phyloP scores from a whole-genome alignment of 2,113 vertebrate genomes.

The Globicephala melas region DNA sequence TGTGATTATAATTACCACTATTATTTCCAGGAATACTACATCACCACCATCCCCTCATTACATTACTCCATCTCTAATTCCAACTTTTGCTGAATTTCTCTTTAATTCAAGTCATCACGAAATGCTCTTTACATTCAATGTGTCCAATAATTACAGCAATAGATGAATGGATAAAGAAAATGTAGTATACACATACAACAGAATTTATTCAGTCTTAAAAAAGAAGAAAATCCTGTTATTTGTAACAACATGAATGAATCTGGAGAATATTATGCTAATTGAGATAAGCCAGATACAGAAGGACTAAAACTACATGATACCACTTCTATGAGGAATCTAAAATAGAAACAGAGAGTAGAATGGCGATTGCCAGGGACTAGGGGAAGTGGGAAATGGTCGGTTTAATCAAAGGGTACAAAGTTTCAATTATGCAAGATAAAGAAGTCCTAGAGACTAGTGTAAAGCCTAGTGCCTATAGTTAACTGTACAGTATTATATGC shows the following conservation, averaged over 20 bases:
- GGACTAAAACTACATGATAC: no score
- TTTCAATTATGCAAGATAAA: not conserved
- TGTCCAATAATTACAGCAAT: not conserved
- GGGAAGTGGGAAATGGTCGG: not conserved
- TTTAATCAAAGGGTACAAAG: not conserved
- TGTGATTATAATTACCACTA: not conserved
- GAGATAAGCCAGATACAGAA: not conserved
- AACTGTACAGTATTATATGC: not conserved
- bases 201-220: not conserved
- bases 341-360: not conserved
- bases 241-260: not conserved
- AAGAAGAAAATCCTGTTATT: not conserved
- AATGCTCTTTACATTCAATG: not conserved
- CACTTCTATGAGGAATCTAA: not conserved
- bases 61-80: not conserved
- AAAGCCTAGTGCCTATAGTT: not conserved
- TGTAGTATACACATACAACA: not conserved
- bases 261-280: not conserved
- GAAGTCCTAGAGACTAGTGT: not conserved
- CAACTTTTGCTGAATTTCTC: not conserved
- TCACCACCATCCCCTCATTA: not conserved
- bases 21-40: not conserved
- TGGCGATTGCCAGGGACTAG: not conserved
- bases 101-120: not conserved
- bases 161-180: not conserved